Evolutionary conservation across 2,888 invertebrate genomes (phyloP).

Genomic region (Conus canariensis): DNA sequence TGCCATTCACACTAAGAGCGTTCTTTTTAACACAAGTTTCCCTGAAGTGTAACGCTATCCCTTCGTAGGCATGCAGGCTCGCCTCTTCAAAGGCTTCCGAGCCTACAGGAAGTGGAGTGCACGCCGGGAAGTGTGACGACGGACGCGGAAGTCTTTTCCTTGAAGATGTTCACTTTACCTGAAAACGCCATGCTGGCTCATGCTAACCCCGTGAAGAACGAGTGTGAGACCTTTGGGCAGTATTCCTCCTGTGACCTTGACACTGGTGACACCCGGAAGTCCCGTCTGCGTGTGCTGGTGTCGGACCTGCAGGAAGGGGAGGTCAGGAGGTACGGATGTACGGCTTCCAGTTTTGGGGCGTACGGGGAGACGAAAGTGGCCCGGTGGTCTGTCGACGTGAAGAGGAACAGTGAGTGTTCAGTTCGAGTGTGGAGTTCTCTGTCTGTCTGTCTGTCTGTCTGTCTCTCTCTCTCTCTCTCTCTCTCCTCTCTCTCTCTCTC

Average conservation of each 20-base stretch:
- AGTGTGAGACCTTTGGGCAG: neutral
- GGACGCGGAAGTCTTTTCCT: neutral
- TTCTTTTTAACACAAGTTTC: no score
- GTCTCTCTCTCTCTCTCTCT: neutral
- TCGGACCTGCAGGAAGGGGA: conserved; percentile 1
- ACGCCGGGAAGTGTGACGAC: neutral
- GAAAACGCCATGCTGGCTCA: neutral
- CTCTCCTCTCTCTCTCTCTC: neutral
- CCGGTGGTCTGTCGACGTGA: neutral
- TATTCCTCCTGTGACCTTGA: conserved; percentile 14
- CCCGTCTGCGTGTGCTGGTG: neutral
- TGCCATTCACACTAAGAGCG: no score
- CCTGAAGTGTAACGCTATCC: no score
- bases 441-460: no score
- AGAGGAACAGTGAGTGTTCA: neutral
- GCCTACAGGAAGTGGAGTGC: conserved; percentile 38
- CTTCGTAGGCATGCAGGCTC: neutral
- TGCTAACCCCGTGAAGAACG: neutral
- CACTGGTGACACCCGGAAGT: neutral
- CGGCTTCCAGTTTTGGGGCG: neutral
- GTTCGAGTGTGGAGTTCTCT: neutral
- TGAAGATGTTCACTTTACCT: neutral
- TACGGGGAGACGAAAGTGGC: no score
- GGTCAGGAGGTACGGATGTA: neutral
- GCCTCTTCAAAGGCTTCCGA: conserved; percentile 13